Conservation (phyloP, 2,888 invertebrate species). For the Endotricha flammealis region DNA sequence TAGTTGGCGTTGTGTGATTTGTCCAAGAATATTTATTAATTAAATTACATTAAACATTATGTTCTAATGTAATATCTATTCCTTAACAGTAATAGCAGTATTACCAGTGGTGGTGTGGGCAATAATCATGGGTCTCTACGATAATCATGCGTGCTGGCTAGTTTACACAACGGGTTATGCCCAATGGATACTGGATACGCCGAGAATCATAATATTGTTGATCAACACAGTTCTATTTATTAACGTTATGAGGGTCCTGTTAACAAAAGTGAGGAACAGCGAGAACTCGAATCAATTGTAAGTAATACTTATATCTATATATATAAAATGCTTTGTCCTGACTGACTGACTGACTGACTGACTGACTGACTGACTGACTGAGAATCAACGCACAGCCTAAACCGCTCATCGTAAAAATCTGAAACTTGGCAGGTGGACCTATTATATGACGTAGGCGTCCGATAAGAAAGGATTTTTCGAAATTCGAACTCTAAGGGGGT, state of each 20-base stretch:
- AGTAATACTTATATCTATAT: slow-evolving; percentile 33
- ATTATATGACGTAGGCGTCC: too few species aligned
- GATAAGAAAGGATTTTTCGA: too few species aligned
- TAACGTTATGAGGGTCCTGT: slow-evolving; percentile 81
- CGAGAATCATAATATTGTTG: slow-evolving; percentile 74
- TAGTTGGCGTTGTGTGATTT: too few species aligned
- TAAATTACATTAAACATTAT: not conserved
- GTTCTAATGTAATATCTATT: not conserved
- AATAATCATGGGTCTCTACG: slow-evolving; percentile 60
- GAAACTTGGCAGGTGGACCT: too few species aligned
- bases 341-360: too few species aligned
- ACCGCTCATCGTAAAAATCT: too few species aligned
- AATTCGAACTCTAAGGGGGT: too few species aligned
- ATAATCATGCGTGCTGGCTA: slow-evolving; percentile 80
- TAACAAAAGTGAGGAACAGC: slow-evolving; percentile 79
- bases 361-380: too few species aligned
- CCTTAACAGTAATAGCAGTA: slow-evolving; percentile 56
- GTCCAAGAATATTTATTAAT: too few species aligned
- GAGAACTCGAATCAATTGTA: slow-evolving; percentile 71
- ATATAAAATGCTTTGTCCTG: too few species aligned
- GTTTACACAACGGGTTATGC: slow-evolving; percentile 71
- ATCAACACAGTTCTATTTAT: slow-evolving; percentile 79
- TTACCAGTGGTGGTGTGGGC: slow-evolving; percentile 78
- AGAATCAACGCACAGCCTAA: too few species aligned
- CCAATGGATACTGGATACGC: slow-evolving; percentile 81